Evolutionary conservation across 2,113 vertebrate species (phyloP), one percentile per base, ranked within the genome.

Genomic region (Struthidea cinerea): DNA sequence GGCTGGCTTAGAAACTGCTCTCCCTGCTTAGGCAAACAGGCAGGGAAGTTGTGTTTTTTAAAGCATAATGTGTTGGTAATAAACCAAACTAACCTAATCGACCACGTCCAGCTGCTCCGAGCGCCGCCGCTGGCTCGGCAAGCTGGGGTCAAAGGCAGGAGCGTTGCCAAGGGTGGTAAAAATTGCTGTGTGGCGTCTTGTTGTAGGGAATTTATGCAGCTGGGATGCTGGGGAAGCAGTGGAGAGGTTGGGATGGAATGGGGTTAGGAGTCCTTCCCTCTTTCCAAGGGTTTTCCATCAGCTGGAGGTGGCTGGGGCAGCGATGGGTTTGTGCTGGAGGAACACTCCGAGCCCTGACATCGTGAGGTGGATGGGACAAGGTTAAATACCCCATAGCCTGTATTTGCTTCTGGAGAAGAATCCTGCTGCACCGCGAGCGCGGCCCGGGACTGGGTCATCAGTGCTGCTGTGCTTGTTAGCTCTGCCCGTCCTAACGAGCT

Each of bases 31-130:
- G 86, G 82, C 96, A 94, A 75, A 87, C 46, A 87, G 74, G 49
- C 46, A 32, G 94, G 78, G 77, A 92, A 82, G 74, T 84, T 83
- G 89, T 93, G 89, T 39, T 88, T 95, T 96, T 79, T 60, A 56
- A 84, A 80, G 87, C 47, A 1, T 95, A 80, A 91, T 47, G 84
- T 56, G 70, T 10, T 47, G 55, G 63, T 90, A 73, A 87, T 86
- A 93, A 96, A 81, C 50, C 76, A 64, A 70, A 85, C 64, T 22
- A 24, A 80, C 75, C 86, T 86, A 49, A 81, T 57, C 2, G 41
- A 46, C 52, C 5, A 2, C 64, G 89, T 67, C 61, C 63, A 91
- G 87, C 89, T 53, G 77, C 80, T 89, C 4, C 0, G 3, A 61
- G 71, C 1, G 0, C 3, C 0, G 59, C 5, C 22, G 6, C 68